Evolutionary conservation across 2,888 invertebrate genomes (phyloP).

Genomic region (Chalcis sispes): DNA sequence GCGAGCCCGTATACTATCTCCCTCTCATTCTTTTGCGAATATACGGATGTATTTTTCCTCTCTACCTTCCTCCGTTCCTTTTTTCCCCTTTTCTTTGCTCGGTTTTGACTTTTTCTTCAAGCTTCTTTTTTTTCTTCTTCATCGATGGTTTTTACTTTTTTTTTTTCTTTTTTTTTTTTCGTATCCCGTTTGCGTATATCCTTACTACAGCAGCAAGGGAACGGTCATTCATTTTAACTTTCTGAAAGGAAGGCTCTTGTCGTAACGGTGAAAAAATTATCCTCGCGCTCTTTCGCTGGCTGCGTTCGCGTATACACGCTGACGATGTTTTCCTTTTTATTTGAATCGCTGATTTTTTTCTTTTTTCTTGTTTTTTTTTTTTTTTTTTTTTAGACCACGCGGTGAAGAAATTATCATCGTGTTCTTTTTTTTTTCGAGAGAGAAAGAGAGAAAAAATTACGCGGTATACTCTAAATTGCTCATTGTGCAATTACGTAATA

Average conservation of each 20-base stretch:
- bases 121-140: not conserved
- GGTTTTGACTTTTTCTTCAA: constrained; percentile 18
- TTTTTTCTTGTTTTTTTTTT: not conserved
- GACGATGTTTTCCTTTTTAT: not conserved
- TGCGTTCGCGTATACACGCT: not conserved
- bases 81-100: constrained; percentile 27
- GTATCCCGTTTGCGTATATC: constrained; percentile 46
- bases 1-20: constrained; percentile 45
- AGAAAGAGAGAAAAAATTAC: no score
- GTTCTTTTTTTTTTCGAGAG: not conserved
- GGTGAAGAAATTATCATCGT: not conserved
- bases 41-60: constrained; percentile 68
- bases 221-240: constrained; percentile 52
- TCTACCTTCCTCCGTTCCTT: constrained; percentile 45
- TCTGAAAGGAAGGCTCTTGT: constrained; percentile 41
- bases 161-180: constrained; percentile 20
- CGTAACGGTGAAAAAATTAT: constrained; percentile 54
- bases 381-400: not conserved
- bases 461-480: no score
- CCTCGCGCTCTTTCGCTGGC: constrained; percentile 14
- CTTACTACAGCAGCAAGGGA: no score
- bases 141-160: constrained; percentile 16
- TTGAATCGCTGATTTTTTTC: not conserved
- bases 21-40: constrained; percentile 60
- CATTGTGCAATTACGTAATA: no score